A percentile compares a stretch with the other conserved stretches of the same genome.
These are phyloP conservation scores for Myoxocephalus aenaeus DNA, from an alignment of 2,797 vertebrate genomes.

Conservation along the genomic window DNA sequence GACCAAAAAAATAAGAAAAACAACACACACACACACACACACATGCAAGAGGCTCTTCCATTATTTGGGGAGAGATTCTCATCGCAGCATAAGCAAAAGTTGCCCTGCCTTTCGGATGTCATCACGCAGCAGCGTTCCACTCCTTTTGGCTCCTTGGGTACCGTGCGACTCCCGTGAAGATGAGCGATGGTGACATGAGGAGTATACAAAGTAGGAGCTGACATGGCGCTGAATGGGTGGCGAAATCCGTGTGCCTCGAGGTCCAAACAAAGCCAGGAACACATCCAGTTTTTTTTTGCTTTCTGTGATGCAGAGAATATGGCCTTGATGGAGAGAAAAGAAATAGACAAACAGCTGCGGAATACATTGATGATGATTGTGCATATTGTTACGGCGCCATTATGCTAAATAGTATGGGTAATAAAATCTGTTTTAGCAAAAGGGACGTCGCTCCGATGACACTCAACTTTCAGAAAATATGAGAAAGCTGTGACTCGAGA, in stretches of 20 bases:
- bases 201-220: constrained; percentile 42
- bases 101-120: constrained; percentile 45
- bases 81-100: constrained; percentile 54
- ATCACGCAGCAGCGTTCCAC: constrained; percentile 34
- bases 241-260: constrained; percentile 42
- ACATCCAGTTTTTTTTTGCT: neutral
- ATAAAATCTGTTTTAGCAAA: constrained; percentile 16
- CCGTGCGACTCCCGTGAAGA: constrained; percentile 43
- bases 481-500: constrained; percentile 22
- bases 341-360: constrained; percentile 46
- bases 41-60: constrained; percentile 36
- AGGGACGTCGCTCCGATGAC: constrained; percentile 20
- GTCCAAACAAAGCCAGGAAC: constrained; percentile 50
- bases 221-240: constrained; percentile 27
- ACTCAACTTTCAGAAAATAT: constrained; percentile 21
- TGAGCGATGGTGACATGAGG: constrained; percentile 63
- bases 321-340: constrained; percentile 22
- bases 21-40: constrained; percentile 25
- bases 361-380: constrained; percentile 54
- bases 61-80: constrained; percentile 58
- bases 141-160: constrained; percentile 51
- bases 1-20: constrained; percentile 9
- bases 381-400: constrained; percentile 42
- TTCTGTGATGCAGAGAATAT: constrained; percentile 32
- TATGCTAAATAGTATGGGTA: constrained; percentile 52